Evolutionary conservation across 2,888 invertebrate species (phyloP), one percentile per base, ranked within the genome.

Genomic region (Galerucella nymphaeae): DNA sequence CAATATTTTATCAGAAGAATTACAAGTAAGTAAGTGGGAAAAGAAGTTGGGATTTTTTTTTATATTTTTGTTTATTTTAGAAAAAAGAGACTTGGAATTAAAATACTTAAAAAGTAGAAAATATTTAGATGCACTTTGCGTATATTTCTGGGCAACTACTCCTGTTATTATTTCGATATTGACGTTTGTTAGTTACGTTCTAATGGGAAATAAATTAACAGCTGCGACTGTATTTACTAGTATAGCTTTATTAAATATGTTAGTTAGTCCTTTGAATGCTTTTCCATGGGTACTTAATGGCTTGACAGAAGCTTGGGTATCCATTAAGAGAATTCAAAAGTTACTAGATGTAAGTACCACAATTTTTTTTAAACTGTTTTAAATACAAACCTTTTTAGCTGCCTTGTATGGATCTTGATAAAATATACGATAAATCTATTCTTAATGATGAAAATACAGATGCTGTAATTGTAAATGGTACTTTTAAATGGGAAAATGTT

Each of bases 221-320:
- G 97, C 98, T 2, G 93, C 97, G 23, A 96, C 93, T 70, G 96
- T 93, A 77, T 99, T 99, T 83, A 98, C 99, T 0, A 95, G 95
- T 77, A 92, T 99, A 78, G 97, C 99, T 0, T 88, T 99, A 69
- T 91, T 99, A 74, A 96, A 98, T 84, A 98, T 99, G 95, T 88
- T 99, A 73, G 98, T 99, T 16, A 70, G 70, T 41, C 99, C 99
- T 0, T 86, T 99, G 72, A 99, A 99, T 87, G 96, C 98, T 0
- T 97, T 99, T 86, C 99, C 99, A 0, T 99, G 99, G 98, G 98
- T 99, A 3, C 87, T 99, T 20, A 99, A 98, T 86, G 99, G 98
- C 0, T 88, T 99, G 3, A 93, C 97, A 58, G 98, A 99, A 87
- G 96, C 98, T 0, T 96, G 96, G 94, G 96, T 99, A 0, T 98